Evolutionary conservation across 2,113 vertebrate genomes (phyloP), one percentile per base, ranked within the genome.

Genomic region (Odocoileus virginianus): DNA sequence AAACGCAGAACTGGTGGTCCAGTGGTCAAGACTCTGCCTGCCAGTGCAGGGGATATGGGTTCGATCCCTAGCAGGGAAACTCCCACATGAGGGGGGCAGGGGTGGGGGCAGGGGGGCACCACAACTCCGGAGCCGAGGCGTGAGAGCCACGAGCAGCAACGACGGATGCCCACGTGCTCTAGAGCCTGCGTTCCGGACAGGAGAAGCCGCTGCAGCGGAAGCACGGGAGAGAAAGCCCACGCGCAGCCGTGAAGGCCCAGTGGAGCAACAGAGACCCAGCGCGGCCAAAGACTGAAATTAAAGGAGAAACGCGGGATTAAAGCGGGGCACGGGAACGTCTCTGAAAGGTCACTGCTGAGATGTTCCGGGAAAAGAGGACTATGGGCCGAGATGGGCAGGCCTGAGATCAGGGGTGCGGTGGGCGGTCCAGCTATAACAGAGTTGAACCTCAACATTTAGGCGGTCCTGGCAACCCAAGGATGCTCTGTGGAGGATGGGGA

Each of bases 201-300:
- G 36, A 40, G 36, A 1, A 3, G 71, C 21, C 21, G 1, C 5
- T 0, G n/a, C 36, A 25, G 3, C 0, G 13, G 58, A 74, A 25
- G 21, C 36, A 40, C 5, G 21, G 3, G 19, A 40, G 71, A 14
- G n/a, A 74, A 43, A 43, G 71, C 36, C 21, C 71, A 6, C 0
- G 5, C 36, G 1, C 21, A 25, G 71, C 71, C 36, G 0, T 3
- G 36, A 40, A 36, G 21, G 11, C 67, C 19, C 67, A 1, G n/a
- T 10, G 67, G 5, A 6, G 67, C n/a, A 6, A n/a, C n/a, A 40
- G 19, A 36, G n/a, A 23, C n/a, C 19, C 19, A 3, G 67, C 19
- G 23, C 10, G 13, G 36, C 67, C 67, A 5, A 3, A 40, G 6
- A 3, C 13, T 0, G 12, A 25, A 74, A 13, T 6, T 23, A 12